Evolutionary conservation across 2,113 vertebrate species (phyloP).

Genomic region (Tichodroma muraria): DNA sequence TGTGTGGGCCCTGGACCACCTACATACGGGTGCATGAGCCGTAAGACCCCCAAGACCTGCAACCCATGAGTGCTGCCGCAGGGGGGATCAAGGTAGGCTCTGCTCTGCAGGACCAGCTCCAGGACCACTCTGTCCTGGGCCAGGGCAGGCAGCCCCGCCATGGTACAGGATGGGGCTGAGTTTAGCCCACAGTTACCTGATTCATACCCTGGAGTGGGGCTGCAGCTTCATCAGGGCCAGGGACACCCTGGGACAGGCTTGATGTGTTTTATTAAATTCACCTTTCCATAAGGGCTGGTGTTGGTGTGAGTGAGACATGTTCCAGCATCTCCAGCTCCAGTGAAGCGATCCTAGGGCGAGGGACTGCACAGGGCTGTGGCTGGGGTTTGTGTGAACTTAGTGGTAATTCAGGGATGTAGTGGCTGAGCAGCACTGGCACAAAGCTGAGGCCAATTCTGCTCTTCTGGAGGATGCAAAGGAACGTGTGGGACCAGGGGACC

Average conservation of each 20-base stretch:
- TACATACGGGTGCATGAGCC: conserved; percentile 60
- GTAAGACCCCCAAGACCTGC: rapidly evolving
- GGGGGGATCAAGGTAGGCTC: not conserved
- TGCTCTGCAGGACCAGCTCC: not conserved
- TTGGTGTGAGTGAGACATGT: rapidly evolving
- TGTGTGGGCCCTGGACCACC: conserved; percentile 90
- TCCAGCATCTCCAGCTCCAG: rapidly evolving
- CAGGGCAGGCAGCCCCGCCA: too few species aligned
- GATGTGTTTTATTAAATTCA: not conserved
- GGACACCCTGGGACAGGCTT: rapidly evolving
- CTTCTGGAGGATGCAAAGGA: not conserved
- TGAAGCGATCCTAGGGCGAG: not conserved
- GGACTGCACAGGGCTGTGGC: rapidly evolving
- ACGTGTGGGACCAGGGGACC: too few species aligned
- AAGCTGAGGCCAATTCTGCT: not conserved
- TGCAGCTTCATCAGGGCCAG: rapidly evolving
- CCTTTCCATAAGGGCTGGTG: not conserved
- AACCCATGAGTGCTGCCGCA: rapidly evolving
- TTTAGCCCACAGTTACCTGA: not conserved
- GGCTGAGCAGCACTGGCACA: not conserved
- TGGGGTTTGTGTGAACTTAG: too few species aligned
- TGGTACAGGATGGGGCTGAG: rapidly evolving
- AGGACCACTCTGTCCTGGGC: rapidly evolving
- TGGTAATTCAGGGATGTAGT: not conserved
- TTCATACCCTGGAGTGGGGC: rapidly evolving